Base-by-base conservation (phyloP, 2,113 vertebrate genomes). In the Pachypanchax playfairii region DNA sequence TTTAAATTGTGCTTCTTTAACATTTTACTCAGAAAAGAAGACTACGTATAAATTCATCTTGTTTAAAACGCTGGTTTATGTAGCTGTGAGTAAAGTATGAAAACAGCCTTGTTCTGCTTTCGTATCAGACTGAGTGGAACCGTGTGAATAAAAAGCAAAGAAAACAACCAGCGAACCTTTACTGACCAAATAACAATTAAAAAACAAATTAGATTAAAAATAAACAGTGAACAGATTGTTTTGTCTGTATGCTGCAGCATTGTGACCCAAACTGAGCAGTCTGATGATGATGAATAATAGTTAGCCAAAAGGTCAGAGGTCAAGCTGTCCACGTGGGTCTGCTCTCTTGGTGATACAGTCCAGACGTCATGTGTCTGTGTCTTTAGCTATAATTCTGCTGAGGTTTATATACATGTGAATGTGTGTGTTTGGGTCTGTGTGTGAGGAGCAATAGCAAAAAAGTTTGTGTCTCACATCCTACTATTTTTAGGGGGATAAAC, bases 201-300 rank as follows among this genome's bases (percentile, higher is more conserved):
- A 56, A 62, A 44, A 74, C 35, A 49, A 61, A 66, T 65, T 18
- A 15, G 20, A 25, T 33, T 46, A 48, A 59, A 73, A 6, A 46
- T 46, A 79, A 78, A 70, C 65, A 69, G 22, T 8, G 52, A 58
- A 38, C 35, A 10, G 36, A 54, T 35, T 67, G 8, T 56, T 47
- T 47, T 66, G 82, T 69, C 57, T 73, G 60, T 49, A 4, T 51
- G 49, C 20, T 48, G 64, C 50, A 49, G 41, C 43, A 44, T 7
- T 11, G 48, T 21, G 1, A 60, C 69, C 47, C 28, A 18, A 56
- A 43, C 60, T 4, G 20, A 73, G 48, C 33, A 17, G 46, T 79
- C 70, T 59, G 61, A 65, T 87, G 83, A 90, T 89, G 88, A 91
- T 89, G 60, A 86, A 90, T 87, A 83, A 71, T 88, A 62, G 73